Evolutionary conservation across 2,113 vertebrate species (phyloP).

Genomic region (Chamaetylas fuelleborni): DNA sequence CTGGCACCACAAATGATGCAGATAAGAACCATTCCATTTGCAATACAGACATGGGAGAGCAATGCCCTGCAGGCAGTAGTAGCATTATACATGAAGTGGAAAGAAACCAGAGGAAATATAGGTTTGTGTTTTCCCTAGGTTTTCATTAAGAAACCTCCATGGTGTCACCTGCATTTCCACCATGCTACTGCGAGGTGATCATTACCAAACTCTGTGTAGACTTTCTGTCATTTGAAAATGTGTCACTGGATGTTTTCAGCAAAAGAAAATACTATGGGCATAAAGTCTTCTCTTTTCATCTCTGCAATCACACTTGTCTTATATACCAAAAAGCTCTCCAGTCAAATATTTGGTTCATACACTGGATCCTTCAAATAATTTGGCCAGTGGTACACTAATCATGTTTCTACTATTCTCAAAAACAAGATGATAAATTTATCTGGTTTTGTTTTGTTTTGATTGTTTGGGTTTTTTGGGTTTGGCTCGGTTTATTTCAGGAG

Average conservation of each 20-base stretch:
- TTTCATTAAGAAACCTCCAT: background rate
- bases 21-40: background rate
- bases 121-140: background rate
- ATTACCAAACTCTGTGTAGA: background rate
- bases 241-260: background rate
- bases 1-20: background rate
- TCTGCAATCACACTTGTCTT: background rate
- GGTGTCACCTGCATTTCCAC: background rate
- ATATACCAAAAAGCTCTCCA: background rate
- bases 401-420: background rate
- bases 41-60: background rate
- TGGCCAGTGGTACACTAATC: background rate
- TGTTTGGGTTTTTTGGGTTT: background rate
- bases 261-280: background rate
- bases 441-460: background rate
- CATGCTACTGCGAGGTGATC: background rate
- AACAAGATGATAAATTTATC: background rate
- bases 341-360: background rate
- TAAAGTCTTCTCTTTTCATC: background rate
- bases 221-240: background rate
- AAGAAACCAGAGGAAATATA: background rate
- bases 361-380: background rate
- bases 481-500: background rate
- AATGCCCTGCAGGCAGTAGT: rapidly evolving
- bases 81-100: background rate